phyloP scores from a whole-genome alignment of 2,113 vertebrate genomes.

The Lanius collurio region DNA sequence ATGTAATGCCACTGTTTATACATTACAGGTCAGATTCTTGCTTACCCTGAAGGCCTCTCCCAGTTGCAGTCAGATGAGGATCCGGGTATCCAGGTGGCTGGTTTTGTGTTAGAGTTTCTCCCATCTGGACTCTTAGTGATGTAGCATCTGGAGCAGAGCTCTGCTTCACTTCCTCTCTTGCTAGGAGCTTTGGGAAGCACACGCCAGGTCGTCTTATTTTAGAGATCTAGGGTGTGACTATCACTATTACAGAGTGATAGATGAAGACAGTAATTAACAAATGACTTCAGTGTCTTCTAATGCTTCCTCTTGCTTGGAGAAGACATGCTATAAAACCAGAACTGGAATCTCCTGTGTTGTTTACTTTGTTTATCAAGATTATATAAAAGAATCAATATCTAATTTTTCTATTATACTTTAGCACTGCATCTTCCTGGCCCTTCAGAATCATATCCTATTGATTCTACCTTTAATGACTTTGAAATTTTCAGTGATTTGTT shows the following conservation, averaged over 20 bases:
- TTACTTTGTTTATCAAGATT: constrained; percentile 62
- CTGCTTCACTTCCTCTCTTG: constrained; percentile 34
- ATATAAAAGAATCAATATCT: constrained; percentile 58
- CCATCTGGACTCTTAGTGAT: constrained; percentile 31
- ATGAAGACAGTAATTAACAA: constrained; percentile 70
- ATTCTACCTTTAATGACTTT: constrained; percentile 72
- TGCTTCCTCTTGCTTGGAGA: constrained; percentile 41
- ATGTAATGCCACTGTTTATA: not conserved
- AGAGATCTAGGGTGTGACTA: constrained; percentile 10
- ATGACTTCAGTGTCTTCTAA: constrained; percentile 56
- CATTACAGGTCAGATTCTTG: not conserved
- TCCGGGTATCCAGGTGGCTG: not conserved
- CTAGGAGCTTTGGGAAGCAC: constrained; percentile 32
- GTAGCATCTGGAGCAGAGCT: constrained; percentile 29
- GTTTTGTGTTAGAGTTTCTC: constrained; percentile 48
- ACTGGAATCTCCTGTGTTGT: constrained; percentile 49
- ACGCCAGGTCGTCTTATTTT: constrained; percentile 21
- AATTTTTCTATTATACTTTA: constrained; percentile 71
- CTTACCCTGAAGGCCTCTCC: not conserved
- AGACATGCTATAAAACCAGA: constrained; percentile 45
- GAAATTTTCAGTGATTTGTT: constrained; percentile 71
- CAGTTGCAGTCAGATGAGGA: not conserved
- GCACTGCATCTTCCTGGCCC: constrained; percentile 55
- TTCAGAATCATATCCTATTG: constrained; percentile 69
- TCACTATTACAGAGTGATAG: constrained; percentile 22